phyloP scores from a whole-genome alignment of 1,140 invertebrate genomes.

The Uloborus diversus region DNA sequence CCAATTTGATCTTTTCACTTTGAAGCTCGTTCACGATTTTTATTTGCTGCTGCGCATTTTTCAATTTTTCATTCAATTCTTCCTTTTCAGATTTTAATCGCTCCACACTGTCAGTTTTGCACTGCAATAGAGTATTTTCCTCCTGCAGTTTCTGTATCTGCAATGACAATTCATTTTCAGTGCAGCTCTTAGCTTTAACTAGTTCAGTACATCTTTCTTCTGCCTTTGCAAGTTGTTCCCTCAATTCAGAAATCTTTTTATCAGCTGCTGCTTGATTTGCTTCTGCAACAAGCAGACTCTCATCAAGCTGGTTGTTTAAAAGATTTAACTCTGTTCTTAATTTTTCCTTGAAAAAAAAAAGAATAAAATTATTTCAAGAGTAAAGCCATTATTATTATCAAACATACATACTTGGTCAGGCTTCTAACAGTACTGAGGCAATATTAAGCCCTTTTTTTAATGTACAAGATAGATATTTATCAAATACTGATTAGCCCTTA shows the following conservation, averaged over 20 bases:
- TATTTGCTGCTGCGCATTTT: conserved; percentile 61
- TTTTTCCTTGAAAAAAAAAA: conserved; percentile 15
- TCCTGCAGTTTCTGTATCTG: conserved; percentile 57
- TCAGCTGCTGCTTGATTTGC: conserved; percentile 64
- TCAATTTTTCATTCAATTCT: conserved; percentile 61
- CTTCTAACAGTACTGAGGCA: too few species aligned
- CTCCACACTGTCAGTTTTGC: conserved; percentile 55
- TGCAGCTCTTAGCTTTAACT: not conserved
- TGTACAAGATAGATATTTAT: too few species aligned
- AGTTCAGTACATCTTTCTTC: conserved; percentile 27
- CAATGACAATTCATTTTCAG: conserved; percentile 27
- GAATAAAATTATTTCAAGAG: too few species aligned
- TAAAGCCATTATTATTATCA: too few species aligned
- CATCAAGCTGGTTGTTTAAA: conserved; percentile 60
- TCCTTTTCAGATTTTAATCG: conserved; percentile 71
- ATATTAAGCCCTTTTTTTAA: too few species aligned
- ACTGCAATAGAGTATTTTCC: conserved; percentile 60
- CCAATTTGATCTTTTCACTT: conserved; percentile 55
- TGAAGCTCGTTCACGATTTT: conserved; percentile 52
- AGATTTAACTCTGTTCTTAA: conserved; percentile 47
- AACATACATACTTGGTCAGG: too few species aligned
- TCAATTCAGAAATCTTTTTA: conserved; percentile 66
- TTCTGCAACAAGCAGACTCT: conserved; percentile 62
- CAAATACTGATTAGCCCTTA: too few species aligned
- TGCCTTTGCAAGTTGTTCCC: conserved; percentile 32